phyloP scores from a whole-genome alignment of 2,888 invertebrate genomes.

The Tachina lurida region DNA sequence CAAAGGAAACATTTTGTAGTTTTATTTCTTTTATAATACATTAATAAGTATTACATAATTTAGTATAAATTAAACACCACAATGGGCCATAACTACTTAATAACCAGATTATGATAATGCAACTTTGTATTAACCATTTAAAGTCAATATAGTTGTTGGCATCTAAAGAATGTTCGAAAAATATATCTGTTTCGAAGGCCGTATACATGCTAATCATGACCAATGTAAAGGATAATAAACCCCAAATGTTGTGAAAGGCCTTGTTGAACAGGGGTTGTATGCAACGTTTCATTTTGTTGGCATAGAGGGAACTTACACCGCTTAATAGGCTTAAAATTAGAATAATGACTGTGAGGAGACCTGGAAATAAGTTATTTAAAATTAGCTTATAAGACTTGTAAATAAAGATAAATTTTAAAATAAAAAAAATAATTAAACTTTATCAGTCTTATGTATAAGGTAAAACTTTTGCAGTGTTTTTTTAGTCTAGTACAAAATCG shows the following conservation, averaged over 20 bases:
- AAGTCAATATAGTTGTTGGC: conserved; percentile 70
- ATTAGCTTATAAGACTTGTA: neutral
- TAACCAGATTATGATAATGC: conserved; percentile 68
- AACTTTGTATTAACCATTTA: conserved; percentile 68
- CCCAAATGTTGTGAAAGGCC: conserved; percentile 72
- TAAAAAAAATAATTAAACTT: neutral
- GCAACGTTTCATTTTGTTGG: conserved; percentile 69
- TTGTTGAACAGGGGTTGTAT: conserved; percentile 74
- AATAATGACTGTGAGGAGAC: conserved; percentile 72
- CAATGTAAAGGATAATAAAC: conserved; percentile 72
- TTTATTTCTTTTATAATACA: conserved; percentile 30
- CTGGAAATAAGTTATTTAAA: conserved; percentile 59
- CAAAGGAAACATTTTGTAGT: conserved; percentile 35
- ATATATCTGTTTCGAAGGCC: conserved; percentile 74
- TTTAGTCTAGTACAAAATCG: too few species aligned
- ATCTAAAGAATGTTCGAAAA: conserved; percentile 70
- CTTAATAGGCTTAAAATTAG: conserved; percentile 71
- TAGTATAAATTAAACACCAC: conserved; percentile 72
- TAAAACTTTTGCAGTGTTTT: too few species aligned
- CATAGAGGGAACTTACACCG: conserved; percentile 73
- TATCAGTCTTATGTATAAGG: too few species aligned
- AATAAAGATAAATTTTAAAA: neutral
- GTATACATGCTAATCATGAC: conserved; percentile 74
- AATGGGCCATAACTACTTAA: conserved; percentile 73
- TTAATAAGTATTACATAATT: conserved; percentile 65